Base-by-base conservation (phyloP, 2,888 invertebrate species). In the Limenitis arthemis region DNA sequence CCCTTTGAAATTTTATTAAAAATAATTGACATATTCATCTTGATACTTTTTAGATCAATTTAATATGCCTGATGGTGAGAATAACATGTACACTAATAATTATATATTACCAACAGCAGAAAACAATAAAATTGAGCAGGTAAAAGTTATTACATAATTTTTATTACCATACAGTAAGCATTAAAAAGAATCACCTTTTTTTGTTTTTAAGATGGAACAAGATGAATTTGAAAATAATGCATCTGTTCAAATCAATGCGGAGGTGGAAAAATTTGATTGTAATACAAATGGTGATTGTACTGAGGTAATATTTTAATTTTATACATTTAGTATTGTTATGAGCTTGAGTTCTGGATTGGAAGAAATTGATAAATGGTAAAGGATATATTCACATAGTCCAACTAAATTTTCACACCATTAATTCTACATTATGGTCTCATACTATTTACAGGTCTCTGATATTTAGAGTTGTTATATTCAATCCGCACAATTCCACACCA, bases 101-200 rank as follows among this genome's bases (percentile, higher is more conserved):
- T 82, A 70, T 53, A 65, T 84, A 4, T 62, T 83, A 39, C 79
- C 81, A 59, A 62, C 78, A 6, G 69, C 64, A 37, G 49, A 71
- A 12, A 71, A 61, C 44, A 51, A 63, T 12, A 49, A 65, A 34
- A 59, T 64, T 36, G 68, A 73, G 53, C 70, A 68, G 66, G 79
- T 79, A 20, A 20, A 20, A 20, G 20, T 20, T 20, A 20, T 20
- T 20, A 20, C 20, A 20, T 20, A 20, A 20, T 20, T 20, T 20
- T 20, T 20, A 20, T 20, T 20, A 20, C 20, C 20, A 20, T 20
- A 20, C 20, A 20, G 2, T 20, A 20, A 20, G 20, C 20, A 9
- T 36, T 11, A 37, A 6, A 8, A 37, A 37, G n/a, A 9, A 37
- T 11, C 5, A 6, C n/a, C 6, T 36, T 36, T 37, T 36, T 49